Conservation (phyloP, 2,888 invertebrate genomes). For the Panopea generosa region DNA sequence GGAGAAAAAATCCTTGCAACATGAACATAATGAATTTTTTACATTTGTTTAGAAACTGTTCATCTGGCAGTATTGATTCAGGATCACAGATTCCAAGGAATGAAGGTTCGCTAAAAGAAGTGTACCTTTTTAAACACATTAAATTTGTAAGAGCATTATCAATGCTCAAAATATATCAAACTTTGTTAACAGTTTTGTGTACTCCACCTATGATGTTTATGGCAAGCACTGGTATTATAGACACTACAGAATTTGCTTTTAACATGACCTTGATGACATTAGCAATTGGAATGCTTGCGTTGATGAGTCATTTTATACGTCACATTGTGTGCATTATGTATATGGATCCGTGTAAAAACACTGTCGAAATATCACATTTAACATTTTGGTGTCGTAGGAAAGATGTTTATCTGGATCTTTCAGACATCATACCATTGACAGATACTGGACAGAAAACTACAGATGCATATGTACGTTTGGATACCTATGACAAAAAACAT, state of each 20-base stretch:
- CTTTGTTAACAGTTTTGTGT: not conserved
- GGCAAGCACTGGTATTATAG: not conserved
- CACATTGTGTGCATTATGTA: conserved; percentile 35
- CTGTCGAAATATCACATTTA: conserved; percentile 44
- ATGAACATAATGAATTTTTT: no score
- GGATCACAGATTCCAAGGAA: no score
- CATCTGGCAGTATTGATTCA: no score
- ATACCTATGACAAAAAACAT: conserved; percentile 40
- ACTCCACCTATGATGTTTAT: not conserved
- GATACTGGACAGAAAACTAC: conserved; percentile 12
- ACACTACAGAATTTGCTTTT: not conserved
- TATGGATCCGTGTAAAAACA: conserved; percentile 17
- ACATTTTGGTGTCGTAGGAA: conserved; percentile 42
- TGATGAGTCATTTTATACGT: conserved; percentile 13
- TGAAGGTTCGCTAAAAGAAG: not conserved
- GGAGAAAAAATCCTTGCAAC: no score
- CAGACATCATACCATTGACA: conserved; percentile 38
- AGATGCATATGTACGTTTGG: conserved; percentile 19
- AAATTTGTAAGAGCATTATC: conserved; percentile 1
- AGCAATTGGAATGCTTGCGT: conserved; percentile 21
- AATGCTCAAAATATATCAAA: conserved; percentile 38
- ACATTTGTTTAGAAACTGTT: no score
- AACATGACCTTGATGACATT: not conserved
- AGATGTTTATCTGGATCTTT: conserved; percentile 16
- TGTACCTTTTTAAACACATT: conserved; percentile 6